A percentile compares a stretch with the other conserved stretches of the same genome.
Conservation (phyloP, 2,797 vertebrate species). For the Zenarchopterus dispar region DNA sequence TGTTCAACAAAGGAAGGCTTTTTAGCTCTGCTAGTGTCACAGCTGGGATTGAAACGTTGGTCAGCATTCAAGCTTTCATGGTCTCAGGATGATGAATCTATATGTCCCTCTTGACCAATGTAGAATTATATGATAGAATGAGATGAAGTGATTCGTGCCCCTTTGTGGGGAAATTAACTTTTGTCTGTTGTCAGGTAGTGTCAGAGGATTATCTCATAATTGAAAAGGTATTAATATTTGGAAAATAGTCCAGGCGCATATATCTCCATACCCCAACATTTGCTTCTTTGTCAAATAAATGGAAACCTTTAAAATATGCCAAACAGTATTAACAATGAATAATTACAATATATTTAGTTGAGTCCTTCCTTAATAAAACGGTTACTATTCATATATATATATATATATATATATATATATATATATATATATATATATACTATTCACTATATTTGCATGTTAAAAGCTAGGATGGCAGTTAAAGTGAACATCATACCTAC, state of each 20-base stretch:
- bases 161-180: neutral
- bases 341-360: too few relatives aligned
- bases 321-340: too few relatives aligned
- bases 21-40: neutral
- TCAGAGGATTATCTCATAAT: constrained; percentile 1
- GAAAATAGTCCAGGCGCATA: neutral
- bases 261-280: neutral
- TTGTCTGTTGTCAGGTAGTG: neutral
- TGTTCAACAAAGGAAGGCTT: constrained; percentile 7
- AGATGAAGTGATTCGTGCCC: neutral
- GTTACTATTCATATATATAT: too few relatives aligned
- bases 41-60: neutral
- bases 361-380: too few relatives aligned
- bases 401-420: too few relatives aligned
- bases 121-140: neutral
- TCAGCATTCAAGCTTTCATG: neutral
- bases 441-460: too few relatives aligned
- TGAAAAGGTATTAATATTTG: neutral
- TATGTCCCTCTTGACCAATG: neutral
- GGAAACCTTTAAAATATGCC: too few relatives aligned
- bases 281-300: neutral
- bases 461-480: too few relatives aligned
- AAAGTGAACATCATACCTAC: too few relatives aligned
- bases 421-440: too few relatives aligned
- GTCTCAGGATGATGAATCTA: neutral